Percentiles rank a stretch among this genome's conserved stretches.
These are phyloP conservation scores for Sciurus vulgaris DNA, from an alignment of 2,797 vertebrate genomes.

Conservation along the genomic window DNA sequence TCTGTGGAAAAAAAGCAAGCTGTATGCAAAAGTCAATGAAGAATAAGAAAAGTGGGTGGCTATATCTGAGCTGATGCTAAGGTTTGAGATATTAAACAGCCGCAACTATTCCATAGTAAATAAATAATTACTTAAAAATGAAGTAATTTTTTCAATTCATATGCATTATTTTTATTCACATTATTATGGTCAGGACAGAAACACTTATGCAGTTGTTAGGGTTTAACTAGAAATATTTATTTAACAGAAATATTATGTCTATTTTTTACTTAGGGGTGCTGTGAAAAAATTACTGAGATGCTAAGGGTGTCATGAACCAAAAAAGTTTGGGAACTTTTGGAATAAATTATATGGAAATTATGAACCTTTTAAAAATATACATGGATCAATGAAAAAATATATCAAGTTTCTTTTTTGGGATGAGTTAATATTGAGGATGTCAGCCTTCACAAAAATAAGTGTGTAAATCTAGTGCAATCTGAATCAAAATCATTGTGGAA, in stretches of 20 bases:
- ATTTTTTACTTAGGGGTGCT: not conserved
- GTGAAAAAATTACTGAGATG: slow-evolving; percentile 38
- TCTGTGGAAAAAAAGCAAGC: slow-evolving; percentile 8
- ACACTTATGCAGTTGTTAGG: not conserved
- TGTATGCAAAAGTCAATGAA: slow-evolving; percentile 50
- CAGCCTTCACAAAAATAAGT: slow-evolving; percentile 44
- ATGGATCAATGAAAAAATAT: slow-evolving; percentile 47
- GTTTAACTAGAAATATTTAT: slow-evolving; percentile 44
- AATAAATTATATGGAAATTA: slow-evolving; percentile 18
- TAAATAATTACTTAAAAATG: slow-evolving; percentile 31
- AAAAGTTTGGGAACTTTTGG: slow-evolving; percentile 8
- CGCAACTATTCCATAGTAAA: not conserved
- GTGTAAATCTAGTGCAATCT: slow-evolving; percentile 20
- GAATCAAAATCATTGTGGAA: slow-evolving; percentile 54
- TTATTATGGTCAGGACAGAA: not conserved
- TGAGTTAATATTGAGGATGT: slow-evolving; percentile 48
- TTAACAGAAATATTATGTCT: slow-evolving; percentile 29
- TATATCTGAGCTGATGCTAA: not conserved
- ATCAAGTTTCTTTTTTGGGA: not conserved
- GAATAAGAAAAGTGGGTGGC: slow-evolving; percentile 17
- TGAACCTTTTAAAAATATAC: slow-evolving; percentile 4
- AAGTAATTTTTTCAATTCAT: slow-evolving; percentile 8
- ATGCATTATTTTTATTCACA: slow-evolving; percentile 16
- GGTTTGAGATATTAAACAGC: not conserved
- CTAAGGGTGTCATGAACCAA: not conserved